phyloP scores from a whole-genome alignment of 2,888 invertebrate species.

The Phorcus lineatus region DNA sequence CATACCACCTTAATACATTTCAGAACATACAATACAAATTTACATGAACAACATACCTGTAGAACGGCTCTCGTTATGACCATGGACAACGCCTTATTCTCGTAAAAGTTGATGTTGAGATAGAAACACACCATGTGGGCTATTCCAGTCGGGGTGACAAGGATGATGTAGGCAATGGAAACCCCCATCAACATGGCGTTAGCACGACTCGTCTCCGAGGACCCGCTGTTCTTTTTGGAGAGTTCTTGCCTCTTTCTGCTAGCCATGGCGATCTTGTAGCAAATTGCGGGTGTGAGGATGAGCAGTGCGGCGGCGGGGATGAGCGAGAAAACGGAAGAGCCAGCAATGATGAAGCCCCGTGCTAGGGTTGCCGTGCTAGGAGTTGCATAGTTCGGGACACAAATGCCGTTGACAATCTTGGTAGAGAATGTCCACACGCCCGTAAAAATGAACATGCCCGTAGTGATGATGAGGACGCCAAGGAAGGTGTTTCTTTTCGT shows the following conservation, averaged over 20 bases:
- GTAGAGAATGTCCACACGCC: constrained; percentile 50
- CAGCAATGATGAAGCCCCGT: constrained; percentile 41
- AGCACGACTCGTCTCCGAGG: constrained; percentile 36
- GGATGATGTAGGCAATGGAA: constrained; percentile 55
- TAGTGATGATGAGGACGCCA: constrained; percentile 31
- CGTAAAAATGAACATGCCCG: constrained; percentile 40
- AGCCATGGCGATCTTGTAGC: constrained; percentile 35
- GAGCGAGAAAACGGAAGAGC: constrained; percentile 47
- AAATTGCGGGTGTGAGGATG: constrained; percentile 49
- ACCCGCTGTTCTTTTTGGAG: neutral
- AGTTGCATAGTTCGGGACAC: constrained; percentile 39
- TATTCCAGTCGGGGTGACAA: constrained; percentile 57
- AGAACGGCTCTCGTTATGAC: constrained; percentile 27
- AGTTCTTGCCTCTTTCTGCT: constrained; percentile 27
- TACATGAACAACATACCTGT: neutral
- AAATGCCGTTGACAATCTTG: constrained; percentile 42
- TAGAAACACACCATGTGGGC: constrained; percentile 49
- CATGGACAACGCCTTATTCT: constrained; percentile 23
- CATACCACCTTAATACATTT: neutral
- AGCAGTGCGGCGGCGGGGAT: constrained; percentile 48
- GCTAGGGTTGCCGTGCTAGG: constrained; percentile 29
- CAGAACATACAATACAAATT: neutral
- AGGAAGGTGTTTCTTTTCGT: constrained; percentile 44
- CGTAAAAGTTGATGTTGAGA: constrained; percentile 49
- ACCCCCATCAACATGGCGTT: constrained; percentile 58